Percentiles rank a stretch among this genome's conserved stretches.
Conservation (phyloP, 2,888 invertebrate species). For the Drosophila anomalipes region DNA sequence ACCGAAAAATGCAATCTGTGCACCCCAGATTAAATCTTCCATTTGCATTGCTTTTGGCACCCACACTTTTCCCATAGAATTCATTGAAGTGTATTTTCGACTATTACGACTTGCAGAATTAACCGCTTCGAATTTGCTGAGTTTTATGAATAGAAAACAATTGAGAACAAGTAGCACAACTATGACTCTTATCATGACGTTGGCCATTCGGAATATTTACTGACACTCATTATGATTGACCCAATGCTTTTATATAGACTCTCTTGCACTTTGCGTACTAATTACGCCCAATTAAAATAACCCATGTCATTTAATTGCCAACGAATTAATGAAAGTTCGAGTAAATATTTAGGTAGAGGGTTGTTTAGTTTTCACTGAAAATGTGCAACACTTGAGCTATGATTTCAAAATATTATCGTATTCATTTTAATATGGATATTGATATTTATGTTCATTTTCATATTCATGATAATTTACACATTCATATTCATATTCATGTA, state of each 20-base stretch:
- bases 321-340: not conserved
- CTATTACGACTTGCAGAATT: not conserved
- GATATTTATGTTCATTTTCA: not conserved
- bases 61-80: constrained; percentile 30
- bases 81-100: constrained; percentile 13
- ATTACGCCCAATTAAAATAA: constrained; percentile 31
- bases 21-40: constrained; percentile 46
- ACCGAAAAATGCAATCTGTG: constrained; percentile 35
- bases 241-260: constrained; percentile 36
- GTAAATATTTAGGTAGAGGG: not conserved
- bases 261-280: constrained; percentile 9
- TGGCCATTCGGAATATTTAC: constrained; percentile 26
- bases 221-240: constrained; percentile 9
- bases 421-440: not conserved
- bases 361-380: not conserved
- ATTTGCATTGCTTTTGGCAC: constrained; percentile 33
- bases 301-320: constrained; percentile 24
- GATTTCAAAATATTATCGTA: not conserved
- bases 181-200: constrained; percentile 15
- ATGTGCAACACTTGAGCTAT: too few species aligned
- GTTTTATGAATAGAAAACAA: not conserved
- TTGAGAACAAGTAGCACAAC: not conserved
- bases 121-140: not conserved
- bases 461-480: not conserved
- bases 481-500: too few species aligned